phyloP scores from a whole-genome alignment of 2,113 vertebrate genomes.

The Oceanodroma tethys region DNA sequence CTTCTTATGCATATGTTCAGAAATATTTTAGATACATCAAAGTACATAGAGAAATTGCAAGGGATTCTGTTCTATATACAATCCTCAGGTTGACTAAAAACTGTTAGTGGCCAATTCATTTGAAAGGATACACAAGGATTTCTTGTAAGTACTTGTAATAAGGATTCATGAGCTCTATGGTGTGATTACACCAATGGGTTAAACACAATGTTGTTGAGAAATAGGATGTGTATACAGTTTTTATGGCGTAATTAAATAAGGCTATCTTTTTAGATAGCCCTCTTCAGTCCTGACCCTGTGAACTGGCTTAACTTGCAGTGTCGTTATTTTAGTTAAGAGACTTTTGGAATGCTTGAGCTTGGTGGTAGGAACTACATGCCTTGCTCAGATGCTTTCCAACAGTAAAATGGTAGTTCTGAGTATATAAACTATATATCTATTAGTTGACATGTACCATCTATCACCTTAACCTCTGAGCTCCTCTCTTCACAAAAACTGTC shows the following conservation, averaged over 20 bases:
- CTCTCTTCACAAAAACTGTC: neutral
- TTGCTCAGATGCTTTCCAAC: neutral
- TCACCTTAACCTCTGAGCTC: neutral
- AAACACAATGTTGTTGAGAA: neutral
- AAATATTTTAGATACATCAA: neutral
- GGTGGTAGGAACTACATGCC: neutral
- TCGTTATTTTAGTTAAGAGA: neutral
- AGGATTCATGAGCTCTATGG: neutral
- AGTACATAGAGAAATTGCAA: too few relatives aligned
- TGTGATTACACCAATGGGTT: neutral
- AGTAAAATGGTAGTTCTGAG: neutral
- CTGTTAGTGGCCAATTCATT: neutral
- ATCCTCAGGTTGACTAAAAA: neutral
- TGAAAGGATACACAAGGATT: neutral
- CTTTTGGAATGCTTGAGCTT: neutral
- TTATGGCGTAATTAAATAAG: neutral
- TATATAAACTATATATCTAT: neutral
- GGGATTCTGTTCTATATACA: too few relatives aligned
- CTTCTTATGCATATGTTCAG: neutral
- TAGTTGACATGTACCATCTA: neutral
- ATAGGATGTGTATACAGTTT: neutral
- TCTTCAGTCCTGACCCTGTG: neutral
- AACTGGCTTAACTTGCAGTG: neutral
- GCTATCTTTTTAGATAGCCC: neutral
- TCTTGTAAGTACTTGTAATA: neutral